These are phyloP conservation scores for Petromus typicus DNA, from an alignment of 2,113 vertebrate genomes.

Conservation along the genomic window DNA sequence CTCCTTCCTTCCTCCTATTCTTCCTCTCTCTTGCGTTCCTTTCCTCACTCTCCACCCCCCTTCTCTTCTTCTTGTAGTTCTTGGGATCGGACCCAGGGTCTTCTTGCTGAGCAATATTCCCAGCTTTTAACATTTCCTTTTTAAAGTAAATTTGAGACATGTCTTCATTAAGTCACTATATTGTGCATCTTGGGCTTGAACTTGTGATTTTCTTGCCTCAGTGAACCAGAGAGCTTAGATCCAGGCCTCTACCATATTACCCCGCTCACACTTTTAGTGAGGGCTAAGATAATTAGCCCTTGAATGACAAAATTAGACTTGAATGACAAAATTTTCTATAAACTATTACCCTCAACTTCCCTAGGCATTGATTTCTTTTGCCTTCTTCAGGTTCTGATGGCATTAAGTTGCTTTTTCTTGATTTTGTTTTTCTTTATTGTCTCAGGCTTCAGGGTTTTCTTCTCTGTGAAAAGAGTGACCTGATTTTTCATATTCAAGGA, in stretches of 20 bases:
- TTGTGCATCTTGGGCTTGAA: not conserved
- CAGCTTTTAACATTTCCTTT: not conserved
- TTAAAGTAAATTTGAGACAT: not conserved
- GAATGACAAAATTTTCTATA: not conserved
- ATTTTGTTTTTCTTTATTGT: not conserved
- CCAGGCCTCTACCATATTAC: not conserved
- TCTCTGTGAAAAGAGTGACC: not conserved
- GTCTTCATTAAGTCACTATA: not conserved
- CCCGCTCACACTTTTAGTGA: not conserved
- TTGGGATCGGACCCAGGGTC: not conserved
- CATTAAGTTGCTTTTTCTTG: not conserved
- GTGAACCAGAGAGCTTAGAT: not conserved
- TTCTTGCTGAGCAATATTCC: not conserved
- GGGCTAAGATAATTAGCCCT: not conserved
- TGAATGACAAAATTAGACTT: not conserved
- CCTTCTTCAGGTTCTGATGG: not conserved
- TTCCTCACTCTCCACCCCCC: not conserved
- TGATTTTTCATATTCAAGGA: slow-evolving; percentile 7
- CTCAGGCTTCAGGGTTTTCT: not conserved
- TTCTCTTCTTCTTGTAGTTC: not conserved
- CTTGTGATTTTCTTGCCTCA: not conserved
- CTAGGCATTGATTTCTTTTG: not conserved
- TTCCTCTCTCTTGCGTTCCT: not conserved
- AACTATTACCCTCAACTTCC: not conserved
- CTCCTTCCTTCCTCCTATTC: not conserved